Base-by-base conservation (phyloP, 2,888 invertebrate species). In the Rotaria macrura region DNA sequence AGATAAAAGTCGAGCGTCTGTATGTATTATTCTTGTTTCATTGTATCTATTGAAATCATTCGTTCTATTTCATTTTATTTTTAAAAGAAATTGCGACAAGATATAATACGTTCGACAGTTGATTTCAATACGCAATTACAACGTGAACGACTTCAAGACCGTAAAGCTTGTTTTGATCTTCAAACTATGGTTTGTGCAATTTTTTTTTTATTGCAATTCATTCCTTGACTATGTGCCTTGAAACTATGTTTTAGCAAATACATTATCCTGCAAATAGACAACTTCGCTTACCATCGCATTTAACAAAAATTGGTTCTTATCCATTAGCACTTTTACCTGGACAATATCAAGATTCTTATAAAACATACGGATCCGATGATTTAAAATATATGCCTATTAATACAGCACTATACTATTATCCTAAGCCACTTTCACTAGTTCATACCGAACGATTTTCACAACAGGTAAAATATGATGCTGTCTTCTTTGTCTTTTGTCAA, bases 271-370 rank as follows among this genome's bases (percentile, higher is more conserved):
- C 88, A 52, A 89, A 89, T 43, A 88, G 88, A 87, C 89, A 88
- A 87, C 89, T 89, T 87, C 90, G 89, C 87, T 85, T 89, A 85
- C 88, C 89, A 34, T 86, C 88, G 12, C 87, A 89, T 23, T 85
- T 87, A 23, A 90, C 93, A 92, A 88, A 87, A 25, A 87, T 88
- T 72, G 93, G 93, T 74, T 91, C 93, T 91, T 99, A 97, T 92
- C 98, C 98, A 38, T 94, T 97, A 87, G 94, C 97, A 83, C 92
- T 99, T 87, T 94, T 99, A 88, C 96, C 97, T 57, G 97, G 97
- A n/a, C 99, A 99, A 92, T 98, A 94, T 92, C 94, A 95, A 88
- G 95, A 96, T 91, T 93, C 93, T 90, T 97, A 94, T 91, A 93
- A 94, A 89, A 92, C 91, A 40, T 97, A 95, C 90, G 94, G 94